Evolutionary conservation across 2,113 vertebrate species (phyloP), one percentile per base, ranked within the genome.

Genomic region (Prolemur simus): DNA sequence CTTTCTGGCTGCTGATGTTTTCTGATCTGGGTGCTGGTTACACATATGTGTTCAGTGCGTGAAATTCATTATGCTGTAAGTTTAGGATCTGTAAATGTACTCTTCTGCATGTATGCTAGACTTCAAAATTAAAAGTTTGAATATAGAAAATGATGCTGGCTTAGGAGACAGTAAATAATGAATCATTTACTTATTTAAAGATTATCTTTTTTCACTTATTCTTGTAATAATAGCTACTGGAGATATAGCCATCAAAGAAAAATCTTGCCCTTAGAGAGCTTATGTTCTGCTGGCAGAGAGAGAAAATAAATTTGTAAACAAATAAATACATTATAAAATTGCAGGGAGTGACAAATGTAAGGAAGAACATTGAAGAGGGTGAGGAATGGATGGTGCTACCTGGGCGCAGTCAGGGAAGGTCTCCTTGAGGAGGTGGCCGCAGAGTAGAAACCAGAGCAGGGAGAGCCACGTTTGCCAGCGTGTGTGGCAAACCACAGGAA

Each of bases 121-220:
- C 32, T 92, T 92, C n/a, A 64, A 82, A 64, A 82, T 76, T 42
- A 89, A 47, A 84, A 85, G 18, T 34, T 89, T 90, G 56, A 73
- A 32, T 58, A 23, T 39, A 47, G 83, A 88, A 63, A 83, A 17
- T 68, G 76, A 92, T 84, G 82, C 60, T 71, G 92, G 37, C 32
- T 78, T 78, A 45, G 76, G n/a, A 88, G 66, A 84, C 18, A 94
- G 9, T n/a, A 32, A 87, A 18, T 89, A 68, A 18, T 86, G 13
- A n/a, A 42, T 39, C 20, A 64, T 94, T 83, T 83, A 58, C 76
- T 87, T 18, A 63, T 63, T 82, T 68, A 89, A n/a, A 13, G 45
- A 56, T 63, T 88, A n/a, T 14, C 42, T n/a, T 42, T 78, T 54
- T 39, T 8, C 20, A 20, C 8, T 8, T 69, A 39, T 82, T 87